Conservation (phyloP, 2,113 vertebrate species). For the Elachura formosa region DNA sequence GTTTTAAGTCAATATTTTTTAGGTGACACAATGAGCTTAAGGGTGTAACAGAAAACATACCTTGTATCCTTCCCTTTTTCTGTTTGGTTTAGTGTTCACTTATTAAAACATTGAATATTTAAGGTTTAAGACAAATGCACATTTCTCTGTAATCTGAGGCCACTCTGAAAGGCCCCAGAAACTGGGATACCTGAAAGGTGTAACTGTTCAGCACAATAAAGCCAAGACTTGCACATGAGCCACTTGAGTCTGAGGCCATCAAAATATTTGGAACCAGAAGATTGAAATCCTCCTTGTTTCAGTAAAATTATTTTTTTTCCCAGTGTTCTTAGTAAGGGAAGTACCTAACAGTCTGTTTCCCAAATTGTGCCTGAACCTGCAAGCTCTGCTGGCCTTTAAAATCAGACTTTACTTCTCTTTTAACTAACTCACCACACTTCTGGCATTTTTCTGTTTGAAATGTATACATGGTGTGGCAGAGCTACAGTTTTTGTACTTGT, state of each 20-base stretch:
- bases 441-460: not conserved
- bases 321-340: not conserved
- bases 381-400: not conserved
- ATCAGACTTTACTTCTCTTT: not conserved
- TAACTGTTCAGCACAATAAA: not conserved
- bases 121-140: not conserved
- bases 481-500: not conserved
- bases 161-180: not conserved
- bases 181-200: not conserved
- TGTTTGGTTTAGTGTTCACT: not conserved
- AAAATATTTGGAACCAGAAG: not conserved
- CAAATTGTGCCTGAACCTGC: not conserved
- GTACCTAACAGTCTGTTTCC: not conserved
- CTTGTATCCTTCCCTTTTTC: not conserved
- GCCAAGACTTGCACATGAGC: not conserved
- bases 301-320: too few relatives aligned
- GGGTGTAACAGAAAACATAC: not conserved
- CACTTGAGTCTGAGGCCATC: not conserved
- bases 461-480: not conserved
- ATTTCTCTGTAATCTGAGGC: not conserved
- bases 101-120: not conserved
- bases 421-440: not conserved
- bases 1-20: not conserved
- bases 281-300: not conserved
- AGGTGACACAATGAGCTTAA: not conserved